phyloP scores from a whole-genome alignment of 2,888 invertebrate species.

The Capitulum mitella region DNA sequence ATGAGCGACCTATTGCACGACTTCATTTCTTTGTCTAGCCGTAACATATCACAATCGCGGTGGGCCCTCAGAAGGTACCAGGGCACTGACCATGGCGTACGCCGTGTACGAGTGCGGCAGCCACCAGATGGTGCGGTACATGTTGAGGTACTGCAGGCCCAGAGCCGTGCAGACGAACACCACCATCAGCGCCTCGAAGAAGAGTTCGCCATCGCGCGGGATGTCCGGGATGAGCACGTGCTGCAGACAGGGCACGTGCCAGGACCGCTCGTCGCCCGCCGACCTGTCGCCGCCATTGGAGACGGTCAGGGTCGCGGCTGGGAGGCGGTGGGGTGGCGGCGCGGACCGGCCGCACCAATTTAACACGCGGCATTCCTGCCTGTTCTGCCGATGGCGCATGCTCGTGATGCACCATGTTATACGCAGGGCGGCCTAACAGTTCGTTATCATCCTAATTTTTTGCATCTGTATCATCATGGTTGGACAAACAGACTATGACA shows the following conservation, averaged over 20 bases:
- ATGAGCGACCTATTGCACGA: too few relatives aligned
- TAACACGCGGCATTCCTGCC: too few relatives aligned
- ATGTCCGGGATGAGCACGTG: constrained; percentile 36
- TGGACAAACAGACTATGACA: too few relatives aligned
- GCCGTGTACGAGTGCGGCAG: constrained; percentile 81
- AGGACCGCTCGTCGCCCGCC: not conserved
- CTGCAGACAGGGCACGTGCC: constrained; percentile 20
- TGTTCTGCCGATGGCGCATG: not conserved
- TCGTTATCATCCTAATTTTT: too few relatives aligned
- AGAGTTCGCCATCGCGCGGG: constrained; percentile 59
- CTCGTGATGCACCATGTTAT: not conserved
- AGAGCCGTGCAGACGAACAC: constrained; percentile 68
- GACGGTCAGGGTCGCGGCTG: not conserved
- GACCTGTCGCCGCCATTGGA: not conserved
- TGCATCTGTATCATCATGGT: too few relatives aligned
- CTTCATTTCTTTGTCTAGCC: too few relatives aligned
- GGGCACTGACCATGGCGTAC: constrained; percentile 72
- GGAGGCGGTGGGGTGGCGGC: not conserved
- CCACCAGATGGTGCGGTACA: constrained; percentile 97
- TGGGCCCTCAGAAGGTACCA: too few relatives aligned
- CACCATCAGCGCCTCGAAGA: constrained; percentile 79
- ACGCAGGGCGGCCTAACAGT: not conserved
- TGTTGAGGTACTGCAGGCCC: constrained; percentile 80
- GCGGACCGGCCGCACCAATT: not conserved
- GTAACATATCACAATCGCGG: too few relatives aligned